Conservation (phyloP, 2,797 vertebrate species). For the Petrocephalus sullivani region DNA sequence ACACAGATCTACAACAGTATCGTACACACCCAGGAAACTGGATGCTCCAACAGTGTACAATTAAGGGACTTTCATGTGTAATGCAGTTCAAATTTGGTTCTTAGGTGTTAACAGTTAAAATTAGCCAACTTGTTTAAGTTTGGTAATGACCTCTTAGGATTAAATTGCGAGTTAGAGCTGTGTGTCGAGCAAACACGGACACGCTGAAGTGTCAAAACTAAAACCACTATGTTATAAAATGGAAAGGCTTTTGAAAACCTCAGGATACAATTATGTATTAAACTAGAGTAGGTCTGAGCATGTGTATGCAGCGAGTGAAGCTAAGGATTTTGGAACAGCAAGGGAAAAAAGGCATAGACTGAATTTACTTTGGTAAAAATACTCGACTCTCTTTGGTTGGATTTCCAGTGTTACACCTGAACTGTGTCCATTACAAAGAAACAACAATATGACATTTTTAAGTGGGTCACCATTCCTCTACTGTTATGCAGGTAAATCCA, state of each 20-base stretch:
- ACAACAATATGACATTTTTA: neutral
- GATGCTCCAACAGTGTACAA: neutral
- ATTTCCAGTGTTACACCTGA: neutral
- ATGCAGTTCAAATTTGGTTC: neutral
- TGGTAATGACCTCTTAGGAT: neutral
- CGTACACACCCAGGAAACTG: neutral
- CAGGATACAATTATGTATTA: neutral
- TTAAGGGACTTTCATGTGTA: neutral
- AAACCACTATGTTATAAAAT: neutral
- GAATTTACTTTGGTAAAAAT: neutral
- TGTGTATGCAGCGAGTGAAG: neutral
- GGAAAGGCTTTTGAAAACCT: neutral
- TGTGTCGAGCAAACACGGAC: neutral
- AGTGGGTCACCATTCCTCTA: neutral
- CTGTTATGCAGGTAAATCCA: conserved; percentile 3
- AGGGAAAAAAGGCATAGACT: neutral
- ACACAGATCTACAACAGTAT: neutral
- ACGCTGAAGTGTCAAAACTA: neutral
- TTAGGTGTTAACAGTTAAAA: neutral
- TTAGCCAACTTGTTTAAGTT: neutral
- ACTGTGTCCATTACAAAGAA: neutral
- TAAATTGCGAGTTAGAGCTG: neutral
- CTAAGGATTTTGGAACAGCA: neutral
- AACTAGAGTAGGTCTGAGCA: neutral
- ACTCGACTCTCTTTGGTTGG: neutral